These are phyloP conservation scores for Ciconia maguari DNA, from an alignment of 2,113 vertebrate genomes.

Conservation along the genomic window DNA sequence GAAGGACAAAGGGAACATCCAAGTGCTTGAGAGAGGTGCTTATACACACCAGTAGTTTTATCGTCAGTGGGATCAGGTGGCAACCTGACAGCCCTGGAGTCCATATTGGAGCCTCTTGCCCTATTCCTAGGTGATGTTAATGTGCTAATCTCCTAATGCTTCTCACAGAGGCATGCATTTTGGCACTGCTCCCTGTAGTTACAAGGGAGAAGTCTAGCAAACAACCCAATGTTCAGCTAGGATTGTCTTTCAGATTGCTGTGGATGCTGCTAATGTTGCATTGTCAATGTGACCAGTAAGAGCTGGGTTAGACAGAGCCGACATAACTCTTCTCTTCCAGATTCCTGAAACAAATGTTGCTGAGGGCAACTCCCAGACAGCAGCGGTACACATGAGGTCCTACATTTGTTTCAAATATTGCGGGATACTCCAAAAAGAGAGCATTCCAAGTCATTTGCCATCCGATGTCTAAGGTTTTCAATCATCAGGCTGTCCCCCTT, in stretches of 20 bases:
- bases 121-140: not conserved
- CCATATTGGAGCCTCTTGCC: not conserved
- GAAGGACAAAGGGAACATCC: not conserved
- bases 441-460: not conserved
- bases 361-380: not conserved
- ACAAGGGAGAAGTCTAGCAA: not conserved
- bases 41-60: not conserved
- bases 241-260: not conserved
- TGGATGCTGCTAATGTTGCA: not conserved
- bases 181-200: not conserved
- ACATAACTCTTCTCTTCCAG: not conserved
- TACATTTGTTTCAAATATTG: not conserved
- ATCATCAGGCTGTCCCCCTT: not conserved
- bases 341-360: not conserved
- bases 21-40: not conserved
- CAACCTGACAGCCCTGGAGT: not conserved
- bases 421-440: not conserved
- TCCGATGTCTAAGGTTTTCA: not conserved
- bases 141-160: not conserved
- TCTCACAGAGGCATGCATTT: not conserved
- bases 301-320: not conserved
- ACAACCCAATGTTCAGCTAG: fast-evolving
- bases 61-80: not conserved
- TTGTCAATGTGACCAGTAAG: not conserved
- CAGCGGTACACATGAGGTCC: fast-evolving